Conservation (phyloP, 2,888 invertebrate genomes). For the Papilio elwesi region DNA sequence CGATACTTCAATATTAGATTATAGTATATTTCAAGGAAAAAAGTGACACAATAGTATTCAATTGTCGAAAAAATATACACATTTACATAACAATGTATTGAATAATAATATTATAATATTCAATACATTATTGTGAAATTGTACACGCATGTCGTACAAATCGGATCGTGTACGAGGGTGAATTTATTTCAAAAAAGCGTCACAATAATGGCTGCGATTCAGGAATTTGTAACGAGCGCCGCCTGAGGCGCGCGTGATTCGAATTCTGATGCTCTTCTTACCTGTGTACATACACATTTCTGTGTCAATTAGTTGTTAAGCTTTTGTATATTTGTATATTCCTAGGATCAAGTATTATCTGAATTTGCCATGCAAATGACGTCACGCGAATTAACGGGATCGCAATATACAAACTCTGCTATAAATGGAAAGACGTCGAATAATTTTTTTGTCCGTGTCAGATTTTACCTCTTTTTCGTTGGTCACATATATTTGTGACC, state of each 20-base stretch:
- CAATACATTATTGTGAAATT: background rate
- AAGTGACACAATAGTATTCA: background rate
- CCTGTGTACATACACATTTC: constrained; percentile 14
- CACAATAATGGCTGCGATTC: constrained; percentile 31
- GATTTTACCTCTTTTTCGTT: too few relatives aligned
- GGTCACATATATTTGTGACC: too few relatives aligned
- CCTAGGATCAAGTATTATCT: background rate
- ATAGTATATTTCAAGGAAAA: too few relatives aligned
- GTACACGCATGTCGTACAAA: background rate
- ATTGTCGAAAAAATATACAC: background rate
- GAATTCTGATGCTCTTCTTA: constrained; percentile 14
- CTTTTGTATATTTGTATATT: constrained; percentile 1
- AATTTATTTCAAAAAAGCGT: constrained; percentile 33
- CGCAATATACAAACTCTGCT: too few relatives aligned
- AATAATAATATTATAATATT: constrained; percentile 18
- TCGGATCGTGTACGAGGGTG: constrained; percentile 24
- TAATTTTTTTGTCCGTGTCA: too few relatives aligned
- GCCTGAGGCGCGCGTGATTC: constrained; percentile 34
- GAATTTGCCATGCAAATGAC: too few relatives aligned
- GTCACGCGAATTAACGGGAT: too few relatives aligned
- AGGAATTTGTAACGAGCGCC: constrained; percentile 25
- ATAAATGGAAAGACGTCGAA: too few relatives aligned
- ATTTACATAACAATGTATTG: background rate
- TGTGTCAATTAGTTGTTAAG: constrained; percentile 8
- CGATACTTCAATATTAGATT: too few relatives aligned